Evolutionary conservation across 2,888 invertebrate species (phyloP), one percentile per base, ranked within the genome.

Genomic region (Drosophila colorata): DNA sequence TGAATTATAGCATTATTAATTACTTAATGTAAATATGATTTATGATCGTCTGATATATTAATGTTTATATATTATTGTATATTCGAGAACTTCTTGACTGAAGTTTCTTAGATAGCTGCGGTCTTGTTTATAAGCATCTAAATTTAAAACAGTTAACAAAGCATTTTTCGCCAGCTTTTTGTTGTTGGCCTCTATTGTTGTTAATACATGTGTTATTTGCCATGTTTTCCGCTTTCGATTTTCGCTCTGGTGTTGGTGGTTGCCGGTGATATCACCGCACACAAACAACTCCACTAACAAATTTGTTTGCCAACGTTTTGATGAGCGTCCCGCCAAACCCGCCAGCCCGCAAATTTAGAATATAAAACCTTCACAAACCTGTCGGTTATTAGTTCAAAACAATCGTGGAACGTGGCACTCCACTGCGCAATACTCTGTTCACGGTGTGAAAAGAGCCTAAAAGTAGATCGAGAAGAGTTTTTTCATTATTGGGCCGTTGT

Each of bases 131-230:
- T 56, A 65, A 70, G 67, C 67, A 44, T 58, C 78, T 82, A 76
- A 81, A 85, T 66, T 78, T 73, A 82, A 78, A 73, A 75, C 68
- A 65, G 73, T 81, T 84, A 85, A 64, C 85, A 56, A 74, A 69
- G 67, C 75, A 20, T 49, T 58, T 56, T 71, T 57, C 11, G 28
- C 28, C 28, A 28, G 28, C 9, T 14, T 67, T 5, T 53, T 56
- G 47, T 63, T 44, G 47, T 20, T 16, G 38, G 37, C 48, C 20
- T 47, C 33, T 65, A 63, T 81, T 85, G 68, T 76, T 85, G 71
- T 76, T 82, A 77, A 79, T 86, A 76, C 66, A 74, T 80, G 76
- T 86, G 78, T 60, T 57, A 63, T 80, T 84, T 74, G 75, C 72
- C 82, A 60, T 74, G 72, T 75, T 87, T 84, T 87, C 78, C 80